Evolutionary conservation across 1,140 invertebrate genomes (phyloP).

Genomic region (Cherax destructor): DNA sequence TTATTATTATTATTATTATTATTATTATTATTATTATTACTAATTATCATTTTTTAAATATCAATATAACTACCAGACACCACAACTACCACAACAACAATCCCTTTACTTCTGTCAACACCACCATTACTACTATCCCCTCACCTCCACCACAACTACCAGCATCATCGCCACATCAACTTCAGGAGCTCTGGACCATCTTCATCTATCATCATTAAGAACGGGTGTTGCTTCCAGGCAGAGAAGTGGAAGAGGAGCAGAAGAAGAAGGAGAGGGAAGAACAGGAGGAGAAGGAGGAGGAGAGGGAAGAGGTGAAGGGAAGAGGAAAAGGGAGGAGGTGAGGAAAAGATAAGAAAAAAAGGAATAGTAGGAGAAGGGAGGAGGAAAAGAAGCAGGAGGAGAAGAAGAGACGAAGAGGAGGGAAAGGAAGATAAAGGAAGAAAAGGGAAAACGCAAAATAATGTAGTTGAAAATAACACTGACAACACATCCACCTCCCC

Average conservation of each 20-base stretch:
- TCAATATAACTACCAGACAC: background rate
- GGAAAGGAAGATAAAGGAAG: background rate
- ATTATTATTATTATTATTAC: background rate
- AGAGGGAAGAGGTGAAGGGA: background rate
- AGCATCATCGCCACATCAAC: background rate
- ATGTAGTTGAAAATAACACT: background rate
- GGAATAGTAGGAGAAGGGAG: background rate
- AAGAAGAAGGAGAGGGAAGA: background rate
- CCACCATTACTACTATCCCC: background rate
- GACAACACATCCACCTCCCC: too few species aligned
- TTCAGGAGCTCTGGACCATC: background rate
- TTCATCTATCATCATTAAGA: slow-evolving; percentile 35
- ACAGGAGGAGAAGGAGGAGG: background rate
- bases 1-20: too few species aligned
- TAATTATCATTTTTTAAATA: background rate
- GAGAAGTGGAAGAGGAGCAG: background rate
- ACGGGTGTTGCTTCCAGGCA: slow-evolving; percentile 39
- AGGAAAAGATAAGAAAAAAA: too few species aligned
- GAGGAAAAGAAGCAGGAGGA: background rate
- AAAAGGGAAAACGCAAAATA: background rate
- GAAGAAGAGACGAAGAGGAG: background rate
- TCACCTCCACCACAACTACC: background rate
- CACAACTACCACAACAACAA: background rate
- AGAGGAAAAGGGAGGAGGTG: background rate
- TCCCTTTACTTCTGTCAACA: background rate